phyloP scores from a whole-genome alignment of 2,113 vertebrate genomes.

The Ariopsis seemanni region DNA sequence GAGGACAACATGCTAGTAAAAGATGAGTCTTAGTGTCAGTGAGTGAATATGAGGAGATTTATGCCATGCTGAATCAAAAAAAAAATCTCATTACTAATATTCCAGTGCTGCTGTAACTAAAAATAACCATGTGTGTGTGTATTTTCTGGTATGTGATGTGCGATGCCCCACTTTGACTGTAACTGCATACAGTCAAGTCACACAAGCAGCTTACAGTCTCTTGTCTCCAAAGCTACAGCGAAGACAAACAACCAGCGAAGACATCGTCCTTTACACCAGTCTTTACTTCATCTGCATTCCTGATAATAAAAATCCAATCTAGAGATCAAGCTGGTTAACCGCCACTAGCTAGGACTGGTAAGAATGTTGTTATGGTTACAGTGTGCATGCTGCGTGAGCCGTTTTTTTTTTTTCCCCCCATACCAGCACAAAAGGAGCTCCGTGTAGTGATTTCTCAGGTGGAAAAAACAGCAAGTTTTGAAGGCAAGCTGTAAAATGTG shows the following conservation, averaged over 20 bases:
- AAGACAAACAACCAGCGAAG: background rate
- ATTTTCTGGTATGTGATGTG: background rate
- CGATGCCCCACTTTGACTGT: background rate
- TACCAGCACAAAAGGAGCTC: background rate
- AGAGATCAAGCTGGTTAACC: background rate
- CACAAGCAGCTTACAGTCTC: background rate
- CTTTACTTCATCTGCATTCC: background rate
- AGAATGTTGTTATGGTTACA: conserved; percentile 8
- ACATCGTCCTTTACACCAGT: no score
- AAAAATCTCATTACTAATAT: background rate
- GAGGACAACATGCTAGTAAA: background rate
- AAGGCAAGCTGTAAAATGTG: background rate
- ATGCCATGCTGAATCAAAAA: background rate
- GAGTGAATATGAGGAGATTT: background rate
- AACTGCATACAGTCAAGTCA: background rate
- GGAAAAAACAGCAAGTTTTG: background rate
- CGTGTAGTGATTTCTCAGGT: background rate
- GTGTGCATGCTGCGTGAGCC: background rate
- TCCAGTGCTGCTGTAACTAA: background rate
- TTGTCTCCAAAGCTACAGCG: background rate
- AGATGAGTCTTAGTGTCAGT: background rate
- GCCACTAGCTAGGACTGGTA: background rate
- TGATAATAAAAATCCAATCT: background rate
- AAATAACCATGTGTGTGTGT: background rate
- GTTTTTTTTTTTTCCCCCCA: background rate